Conservation (phyloP, 1,140 invertebrate species). For the Tetranychus cinnabarinus region DNA sequence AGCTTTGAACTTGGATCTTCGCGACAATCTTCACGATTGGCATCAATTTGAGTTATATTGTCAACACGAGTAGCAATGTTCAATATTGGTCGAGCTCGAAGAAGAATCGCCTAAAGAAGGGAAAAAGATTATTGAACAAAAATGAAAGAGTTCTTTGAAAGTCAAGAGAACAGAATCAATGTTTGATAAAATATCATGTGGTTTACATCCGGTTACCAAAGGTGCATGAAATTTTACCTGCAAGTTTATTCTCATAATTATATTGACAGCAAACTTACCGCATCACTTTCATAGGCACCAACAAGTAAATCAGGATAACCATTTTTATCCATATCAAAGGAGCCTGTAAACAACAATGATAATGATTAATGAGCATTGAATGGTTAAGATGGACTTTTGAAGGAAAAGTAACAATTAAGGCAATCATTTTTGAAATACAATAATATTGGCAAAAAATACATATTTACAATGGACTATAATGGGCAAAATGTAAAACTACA, state of each 20-base stretch:
- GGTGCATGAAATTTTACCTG: too few species aligned
- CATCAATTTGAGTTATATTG: conserved; percentile 47
- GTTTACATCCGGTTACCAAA: too few species aligned
- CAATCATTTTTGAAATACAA: too few species aligned
- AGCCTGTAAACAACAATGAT: conserved; percentile 16
- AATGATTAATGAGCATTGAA: neutral
- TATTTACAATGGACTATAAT: too few species aligned
- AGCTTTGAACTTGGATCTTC: conserved; percentile 35
- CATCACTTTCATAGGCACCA: conserved; percentile 59
- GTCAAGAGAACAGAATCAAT: too few species aligned
- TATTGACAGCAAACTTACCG: conserved; percentile 11
- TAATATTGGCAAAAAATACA: too few species aligned
- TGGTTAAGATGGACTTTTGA: neutral
- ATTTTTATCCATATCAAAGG: conserved; percentile 67
- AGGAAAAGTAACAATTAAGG: neutral
- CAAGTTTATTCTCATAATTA: too few species aligned
- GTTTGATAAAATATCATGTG: too few species aligned
- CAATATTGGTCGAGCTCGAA: conserved; percentile 54
- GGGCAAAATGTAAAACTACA: too few species aligned
- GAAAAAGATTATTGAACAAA: too few species aligned
- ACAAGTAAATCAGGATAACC: conserved; percentile 72
- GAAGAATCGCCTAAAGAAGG: conserved; percentile 1
- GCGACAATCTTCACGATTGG: conserved; percentile 40
- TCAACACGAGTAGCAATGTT: conserved; percentile 34
- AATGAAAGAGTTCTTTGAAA: too few species aligned